phyloP scores from a whole-genome alignment of 64 coral and sea anemone species.

The Astreopora myriophthalma region DNA sequence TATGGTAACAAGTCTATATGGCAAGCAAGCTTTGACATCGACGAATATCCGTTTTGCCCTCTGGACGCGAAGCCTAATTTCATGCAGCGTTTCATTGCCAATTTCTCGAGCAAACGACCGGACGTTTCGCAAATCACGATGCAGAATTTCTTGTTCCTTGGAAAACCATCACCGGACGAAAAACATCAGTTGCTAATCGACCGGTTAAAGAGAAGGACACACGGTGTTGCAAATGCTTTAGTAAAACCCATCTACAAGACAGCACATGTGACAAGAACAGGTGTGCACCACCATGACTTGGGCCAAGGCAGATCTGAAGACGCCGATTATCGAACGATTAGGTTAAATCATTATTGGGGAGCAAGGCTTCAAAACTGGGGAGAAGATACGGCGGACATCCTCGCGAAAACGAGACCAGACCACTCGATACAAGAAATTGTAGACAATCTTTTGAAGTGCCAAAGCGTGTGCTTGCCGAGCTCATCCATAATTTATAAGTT shows the following conservation, averaged over 20 bases:
- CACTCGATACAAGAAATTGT: constrained; percentile 18
- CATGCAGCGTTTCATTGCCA: constrained; percentile 58
- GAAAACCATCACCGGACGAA: constrained; percentile 72
- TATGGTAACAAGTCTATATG: constrained; percentile 71
- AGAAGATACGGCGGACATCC: constrained; percentile 72
- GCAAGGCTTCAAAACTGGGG: constrained; percentile 79
- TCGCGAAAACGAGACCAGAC: constrained; percentile 59
- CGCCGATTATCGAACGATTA: neutral
- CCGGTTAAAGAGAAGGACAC: constrained; percentile 68
- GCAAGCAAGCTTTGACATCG: constrained; percentile 80
- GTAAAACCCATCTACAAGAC: constrained; percentile 89
- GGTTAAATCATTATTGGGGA: constrained; percentile 86
- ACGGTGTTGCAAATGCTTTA: constrained; percentile 54
- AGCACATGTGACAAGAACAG: neutral
- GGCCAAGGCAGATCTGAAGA: neutral
- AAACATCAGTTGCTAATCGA: constrained; percentile 57
- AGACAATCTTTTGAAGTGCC: neutral
- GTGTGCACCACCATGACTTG: constrained; percentile 73
- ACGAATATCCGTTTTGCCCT: constrained; percentile 91
- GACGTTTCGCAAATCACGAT: constrained; percentile 72
- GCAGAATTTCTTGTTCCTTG: constrained; percentile 83
- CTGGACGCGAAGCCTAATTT: constrained; percentile 64
- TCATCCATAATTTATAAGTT: constrained; percentile 22
- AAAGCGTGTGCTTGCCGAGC: neutral
- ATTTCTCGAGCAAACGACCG: constrained; percentile 1